Conservation (phyloP, 2,888 invertebrate species). For the Brenthis daphne region DNA sequence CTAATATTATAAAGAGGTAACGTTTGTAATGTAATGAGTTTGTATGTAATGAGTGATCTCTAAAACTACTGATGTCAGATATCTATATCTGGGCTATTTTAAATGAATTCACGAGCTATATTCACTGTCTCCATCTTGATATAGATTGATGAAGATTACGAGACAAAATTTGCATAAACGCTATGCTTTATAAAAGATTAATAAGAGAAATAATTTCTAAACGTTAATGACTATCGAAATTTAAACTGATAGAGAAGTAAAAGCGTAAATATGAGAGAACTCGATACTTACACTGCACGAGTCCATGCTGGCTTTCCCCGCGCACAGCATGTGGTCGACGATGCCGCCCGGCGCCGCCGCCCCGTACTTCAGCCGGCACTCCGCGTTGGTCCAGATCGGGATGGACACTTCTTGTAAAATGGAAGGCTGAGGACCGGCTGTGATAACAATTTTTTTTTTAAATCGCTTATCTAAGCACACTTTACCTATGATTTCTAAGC, state of each 20-base stretch:
- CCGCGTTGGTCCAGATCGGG: conserved; percentile 90
- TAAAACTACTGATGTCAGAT: no score
- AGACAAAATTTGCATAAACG: no score
- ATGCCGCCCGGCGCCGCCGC: conserved; percentile 94
- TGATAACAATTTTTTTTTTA: background rate
- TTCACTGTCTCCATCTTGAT: no score
- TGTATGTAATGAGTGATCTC: no score
- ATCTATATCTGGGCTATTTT: no score
- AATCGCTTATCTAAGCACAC: background rate
- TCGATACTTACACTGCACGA: conserved; percentile 91
- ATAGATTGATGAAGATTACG: no score
- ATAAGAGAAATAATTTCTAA: background rate
- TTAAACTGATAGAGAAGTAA: background rate
- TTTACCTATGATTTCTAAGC: background rate
- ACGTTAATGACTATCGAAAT: no score
- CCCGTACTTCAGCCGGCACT: conserved; percentile 91
- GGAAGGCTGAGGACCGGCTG: conserved; percentile 91
- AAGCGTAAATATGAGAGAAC: background rate
- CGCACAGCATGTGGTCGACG: conserved; percentile 93
- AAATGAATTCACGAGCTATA: no score
- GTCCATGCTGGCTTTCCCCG: conserved; percentile 91
- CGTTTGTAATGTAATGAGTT: no score
- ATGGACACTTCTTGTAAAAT: conserved; percentile 92
- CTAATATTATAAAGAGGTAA: no score
- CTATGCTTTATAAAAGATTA: background rate